Evolutionary conservation across 1,140 invertebrate species (phyloP), one percentile per base, ranked within the genome.

Genomic region (Hermatobates lingyangjiaoensis): DNA sequence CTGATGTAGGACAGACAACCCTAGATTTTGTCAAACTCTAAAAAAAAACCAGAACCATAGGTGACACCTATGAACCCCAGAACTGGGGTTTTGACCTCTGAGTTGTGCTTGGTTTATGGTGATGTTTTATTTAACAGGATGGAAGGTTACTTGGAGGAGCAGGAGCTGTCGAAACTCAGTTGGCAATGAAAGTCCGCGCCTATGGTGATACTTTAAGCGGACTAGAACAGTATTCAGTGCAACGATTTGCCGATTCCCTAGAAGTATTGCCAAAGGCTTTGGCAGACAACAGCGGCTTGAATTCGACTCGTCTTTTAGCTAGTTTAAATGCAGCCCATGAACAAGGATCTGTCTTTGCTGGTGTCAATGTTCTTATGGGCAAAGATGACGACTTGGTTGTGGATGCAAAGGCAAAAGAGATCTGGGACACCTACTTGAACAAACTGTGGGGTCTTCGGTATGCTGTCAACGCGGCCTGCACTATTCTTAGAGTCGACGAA

Each of bases 401-500:
- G 47, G 85, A 96, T 68, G 74, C 81, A 0, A 71, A 75, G 24
- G 76, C 87, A 63, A 73, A 71, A 12, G 78, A 76, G 54, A 80
- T 96, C 53, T 70, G 83, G 44, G 93, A 97, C 74, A 70, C 92
- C 1, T 96, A 80, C 63, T 61, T 86, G 26, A 77, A 81, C 1
- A 99, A 98, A 68, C 73, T 78, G 56, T 97, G 93, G 89, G 93
- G 79, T 3, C 66, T 99, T 21, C 94, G 96, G 63, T 96, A 97
- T 71, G 91, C 95, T 1, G 84, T 89, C 0, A 77, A 83, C 57
- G 90, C 90, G 14, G 91, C 93, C 1, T 79, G 80, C 48, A 97
- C 94, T 0, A 85, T 99, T 59, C 73, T 99, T 3, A 83, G 87
- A 66, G 88, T 99, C n/a, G 93, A 99, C 71, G 84, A 96, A 69